phyloP scores from a whole-genome alignment of 2,797 vertebrate genomes.

The Tauraco hartlaubi region DNA sequence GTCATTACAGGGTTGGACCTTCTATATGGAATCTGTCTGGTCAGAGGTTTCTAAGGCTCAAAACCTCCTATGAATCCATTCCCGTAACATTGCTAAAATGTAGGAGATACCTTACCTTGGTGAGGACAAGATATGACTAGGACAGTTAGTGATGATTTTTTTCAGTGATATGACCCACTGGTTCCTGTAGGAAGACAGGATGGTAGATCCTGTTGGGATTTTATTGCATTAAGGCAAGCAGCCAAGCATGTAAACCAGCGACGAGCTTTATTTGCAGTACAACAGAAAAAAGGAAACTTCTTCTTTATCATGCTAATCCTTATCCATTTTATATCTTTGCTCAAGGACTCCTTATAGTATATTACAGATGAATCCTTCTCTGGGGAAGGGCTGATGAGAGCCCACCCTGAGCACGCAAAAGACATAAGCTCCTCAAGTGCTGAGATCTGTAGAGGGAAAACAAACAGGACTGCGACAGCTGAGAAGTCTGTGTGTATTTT shows the following conservation, averaged over 20 bases:
- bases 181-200: background rate
- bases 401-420: background rate
- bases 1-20: background rate
- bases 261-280: background rate
- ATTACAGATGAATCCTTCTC: background rate
- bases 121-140: background rate
- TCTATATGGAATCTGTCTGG: background rate
- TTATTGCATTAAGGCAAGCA: background rate
- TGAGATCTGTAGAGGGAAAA: constrained; percentile 12
- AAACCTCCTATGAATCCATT: background rate
- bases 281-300: background rate
- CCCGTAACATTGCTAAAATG: rapidly evolving
- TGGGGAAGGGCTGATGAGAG: constrained; percentile 16
- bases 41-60: background rate
- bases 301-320: constrained; percentile 23
- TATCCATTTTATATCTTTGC: constrained; percentile 28
- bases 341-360: background rate
- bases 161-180: background rate
- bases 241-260: background rate
- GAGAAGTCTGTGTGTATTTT: constrained; percentile 20
- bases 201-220: background rate
- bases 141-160: background rate
- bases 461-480: background rate
- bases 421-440: background rate
- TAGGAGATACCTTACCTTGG: background rate